Percentiles rank a stretch among this genome's conserved stretches.
Evolutionary conservation across 2,113 vertebrate species (phyloP).

Genomic region (Pollimyrus isidori): DNA sequence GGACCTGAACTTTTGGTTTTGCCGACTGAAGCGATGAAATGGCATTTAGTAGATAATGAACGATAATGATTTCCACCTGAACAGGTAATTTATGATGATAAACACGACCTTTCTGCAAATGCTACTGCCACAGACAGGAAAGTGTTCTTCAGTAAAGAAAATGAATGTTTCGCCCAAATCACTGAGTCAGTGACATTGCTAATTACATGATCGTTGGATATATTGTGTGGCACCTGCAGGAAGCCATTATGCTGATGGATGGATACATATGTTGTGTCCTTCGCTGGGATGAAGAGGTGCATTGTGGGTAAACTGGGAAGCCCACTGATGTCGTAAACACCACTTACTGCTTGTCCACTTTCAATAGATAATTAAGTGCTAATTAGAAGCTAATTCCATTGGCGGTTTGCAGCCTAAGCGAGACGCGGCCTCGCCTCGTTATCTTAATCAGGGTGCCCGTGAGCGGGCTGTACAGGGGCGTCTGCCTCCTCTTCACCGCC

Average conservation of each 20-base stretch:
- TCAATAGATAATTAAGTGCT: conserved; percentile 17
- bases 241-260: conserved; percentile 6
- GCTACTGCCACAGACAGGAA: background rate
- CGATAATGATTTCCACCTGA: conserved; percentile 6
- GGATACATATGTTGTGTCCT: background rate
- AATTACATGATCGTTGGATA: background rate
- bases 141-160: background rate
- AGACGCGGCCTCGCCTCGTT: background rate
- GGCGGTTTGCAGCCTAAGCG: background rate
- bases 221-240: conserved; percentile 2
- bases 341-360: background rate
- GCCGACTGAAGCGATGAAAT: background rate
- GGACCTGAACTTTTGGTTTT: background rate
- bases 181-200: background rate
- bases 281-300: background rate
- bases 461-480: background rate
- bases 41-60: background rate
- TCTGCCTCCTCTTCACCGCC: background rate
- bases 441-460: background rate
- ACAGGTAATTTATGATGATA: background rate
- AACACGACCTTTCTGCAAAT: background rate
- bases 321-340: background rate
- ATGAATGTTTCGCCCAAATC: background rate
- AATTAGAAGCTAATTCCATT: background rate
- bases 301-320: background rate